A percentile compares a stretch with the other conserved stretches of the same genome.
phyloP scores from a whole-genome alignment of 2,113 vertebrate species.

The Neolamprologus sp. region DNA sequence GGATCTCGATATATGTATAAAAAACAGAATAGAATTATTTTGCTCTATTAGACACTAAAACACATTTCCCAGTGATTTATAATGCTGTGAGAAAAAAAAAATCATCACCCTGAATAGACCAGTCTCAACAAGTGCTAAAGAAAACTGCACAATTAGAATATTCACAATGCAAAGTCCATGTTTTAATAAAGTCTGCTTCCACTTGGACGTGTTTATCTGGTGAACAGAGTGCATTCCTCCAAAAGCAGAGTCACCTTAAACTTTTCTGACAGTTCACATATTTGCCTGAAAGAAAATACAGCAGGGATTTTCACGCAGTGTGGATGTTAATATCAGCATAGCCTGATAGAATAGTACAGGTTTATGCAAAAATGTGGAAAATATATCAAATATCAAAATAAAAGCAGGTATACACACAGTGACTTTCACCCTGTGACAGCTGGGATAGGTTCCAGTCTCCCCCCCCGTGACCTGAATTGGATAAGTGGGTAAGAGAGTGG shows the following conservation, averaged over 20 bases:
- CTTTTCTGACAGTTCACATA: neutral
- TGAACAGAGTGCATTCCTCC: neutral
- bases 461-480: neutral
- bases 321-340: neutral
- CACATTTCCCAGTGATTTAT: neutral
- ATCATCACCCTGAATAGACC: neutral
- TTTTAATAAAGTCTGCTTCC: neutral
- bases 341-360: neutral
- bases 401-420: neutral
- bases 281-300: neutral
- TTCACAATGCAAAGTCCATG: neutral
- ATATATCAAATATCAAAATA: neutral
- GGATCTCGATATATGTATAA: neutral
- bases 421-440: neutral
- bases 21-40: neutral
- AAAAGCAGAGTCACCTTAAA: neutral
- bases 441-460: neutral
- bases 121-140: neutral
- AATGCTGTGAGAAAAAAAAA: neutral
- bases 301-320: neutral
- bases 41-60: neutral
- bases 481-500: neutral
- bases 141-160: neutral
- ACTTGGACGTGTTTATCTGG: neutral
- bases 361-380: neutral